Percentiles rank a stretch among this genome's conserved stretches.
phyloP scores from a whole-genome alignment of 1,140 invertebrate species.

The Atta colombica region DNA sequence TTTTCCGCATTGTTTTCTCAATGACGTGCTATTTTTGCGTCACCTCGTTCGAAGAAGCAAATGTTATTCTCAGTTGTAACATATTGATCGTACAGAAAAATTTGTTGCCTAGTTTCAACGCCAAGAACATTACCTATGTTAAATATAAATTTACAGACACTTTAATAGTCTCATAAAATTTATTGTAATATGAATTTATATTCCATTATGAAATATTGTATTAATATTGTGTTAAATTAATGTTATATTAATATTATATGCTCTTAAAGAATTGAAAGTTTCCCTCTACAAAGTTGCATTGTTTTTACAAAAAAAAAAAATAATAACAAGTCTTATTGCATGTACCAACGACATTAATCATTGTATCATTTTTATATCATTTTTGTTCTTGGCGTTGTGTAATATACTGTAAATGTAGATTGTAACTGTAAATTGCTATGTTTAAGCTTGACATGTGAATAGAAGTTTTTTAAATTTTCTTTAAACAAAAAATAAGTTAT shows the following conservation, averaged over 20 bases:
- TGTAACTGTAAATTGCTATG: background rate
- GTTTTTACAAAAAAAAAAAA: background rate
- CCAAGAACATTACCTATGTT: background rate
- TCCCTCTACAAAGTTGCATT: background rate
- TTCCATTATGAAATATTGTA: background rate
- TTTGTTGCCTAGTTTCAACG: background rate
- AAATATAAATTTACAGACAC: background rate
- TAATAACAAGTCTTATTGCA: slow-evolving; percentile 9
- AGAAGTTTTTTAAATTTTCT: slow-evolving; percentile 4
- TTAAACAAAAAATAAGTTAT: background rate
- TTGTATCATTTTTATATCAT: slow-evolving; percentile 8
- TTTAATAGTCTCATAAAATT: background rate
- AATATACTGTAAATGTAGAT: slow-evolving; percentile 19
- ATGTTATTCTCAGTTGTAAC: slow-evolving; percentile 10
- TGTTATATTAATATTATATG: too few relatives aligned
- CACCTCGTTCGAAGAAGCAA: slow-evolving; percentile 21
- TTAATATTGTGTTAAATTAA: background rate
- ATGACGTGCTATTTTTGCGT: slow-evolving; percentile 55
- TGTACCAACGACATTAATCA: slow-evolving; percentile 23
- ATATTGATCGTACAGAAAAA: slow-evolving; percentile 29
- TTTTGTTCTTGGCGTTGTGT: background rate
- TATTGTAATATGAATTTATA: background rate
- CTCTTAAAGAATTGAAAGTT: background rate
- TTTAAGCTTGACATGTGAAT: background rate
- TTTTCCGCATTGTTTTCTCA: slow-evolving; percentile 34